Base-by-base conservation (phyloP, 2,113 vertebrate genomes). In the Acrocephalus kingi region DNA sequence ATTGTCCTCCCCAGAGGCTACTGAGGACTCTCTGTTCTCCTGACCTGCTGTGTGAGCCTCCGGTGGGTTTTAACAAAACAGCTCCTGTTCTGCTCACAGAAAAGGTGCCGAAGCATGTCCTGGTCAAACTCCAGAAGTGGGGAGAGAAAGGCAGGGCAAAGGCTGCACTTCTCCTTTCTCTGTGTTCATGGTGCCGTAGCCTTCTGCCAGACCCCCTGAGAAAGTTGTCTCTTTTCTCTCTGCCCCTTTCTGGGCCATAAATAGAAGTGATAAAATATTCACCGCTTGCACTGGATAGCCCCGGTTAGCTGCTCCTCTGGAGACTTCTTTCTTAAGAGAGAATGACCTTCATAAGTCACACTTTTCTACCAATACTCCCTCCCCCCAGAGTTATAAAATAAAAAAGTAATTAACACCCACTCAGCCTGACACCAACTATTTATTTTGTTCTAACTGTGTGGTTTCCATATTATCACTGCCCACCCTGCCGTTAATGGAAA, bases 401-500 rank as follows among this genome's bases (percentile, higher is more conserved):
- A 97, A 97, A 97, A 94, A 97, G 97, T 98, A 98, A 98, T 98
- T 98, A 98, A 98, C 97, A 96, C 97, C 95, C 98, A 97, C 97
- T 97, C 97, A 94, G 97, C 96, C 97, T 97, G 98, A 98, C 98
- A 97, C 94, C 92, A 95, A 97, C 98, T 98, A 98, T 98, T 98
- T 98, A 98, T 98, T 98, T 97, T 98, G 98, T 96, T 97, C 97
- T 97, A 98, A 98, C 98, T 95, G 97, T 96, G 98, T 89, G 97
- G 97, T 95, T 97, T 97, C 98, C 94, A 88, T 96, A 96, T 97
- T 96, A 96, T 95, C 95, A 95, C 98, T 97, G 98, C 98, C 97
- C 97, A 97, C 98, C 98, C 98, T 92, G 97, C 97, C 98, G 96
- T 97, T 98, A 98, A 98, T 98, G 98, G 98, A 97, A 98, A 98